Percentiles rank a stretch among this genome's conserved stretches.
Evolutionary conservation across 2,113 vertebrate genomes (phyloP).

Genomic region (Symphodus melops): DNA sequence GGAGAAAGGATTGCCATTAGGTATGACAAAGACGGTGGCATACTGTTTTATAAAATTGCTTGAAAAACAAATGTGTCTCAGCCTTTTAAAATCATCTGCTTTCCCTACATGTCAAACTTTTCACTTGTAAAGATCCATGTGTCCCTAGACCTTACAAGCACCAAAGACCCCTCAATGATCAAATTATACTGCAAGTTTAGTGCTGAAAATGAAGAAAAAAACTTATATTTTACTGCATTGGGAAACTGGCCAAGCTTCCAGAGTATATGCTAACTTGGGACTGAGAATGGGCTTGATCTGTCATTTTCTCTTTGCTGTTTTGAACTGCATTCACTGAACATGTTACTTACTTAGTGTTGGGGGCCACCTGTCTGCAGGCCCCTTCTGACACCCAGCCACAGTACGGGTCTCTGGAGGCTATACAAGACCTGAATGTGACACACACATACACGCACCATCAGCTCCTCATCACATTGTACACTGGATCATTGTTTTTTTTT

Average conservation of each 20-base stretch:
- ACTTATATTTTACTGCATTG: no score
- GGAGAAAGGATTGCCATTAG: slow-evolving; percentile 39
- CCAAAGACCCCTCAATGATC: not conserved
- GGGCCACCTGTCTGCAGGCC: slow-evolving; percentile 86
- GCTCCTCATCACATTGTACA: not conserved
- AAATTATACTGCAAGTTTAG: not conserved
- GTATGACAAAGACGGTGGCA: slow-evolving; percentile 38
- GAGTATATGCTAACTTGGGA: not conserved
- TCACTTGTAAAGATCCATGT: not conserved
- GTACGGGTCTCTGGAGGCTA: slow-evolving; percentile 97
- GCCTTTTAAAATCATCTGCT: not conserved
- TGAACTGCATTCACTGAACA: not conserved
- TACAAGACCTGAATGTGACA: slow-evolving; percentile 88
- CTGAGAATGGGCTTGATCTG: not conserved
- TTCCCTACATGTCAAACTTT: not conserved
- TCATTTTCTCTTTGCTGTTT: not conserved
- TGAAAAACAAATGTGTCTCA: slow-evolving; percentile 8
- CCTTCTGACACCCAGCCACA: slow-evolving; percentile 96
- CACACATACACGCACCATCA: slow-evolving; percentile 42
- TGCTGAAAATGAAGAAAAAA: no score
- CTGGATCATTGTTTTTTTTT: not conserved
- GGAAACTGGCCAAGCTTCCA: not conserved
- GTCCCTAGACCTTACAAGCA: not conserved
- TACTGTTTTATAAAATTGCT: slow-evolving; percentile 30
- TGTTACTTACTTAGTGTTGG: slow-evolving; percentile 87